A percentile compares a stretch with the other conserved stretches of the same genome.
Evolutionary conservation across 2,113 vertebrate genomes (phyloP).

Genomic region (Vulpes lagopus): DNA sequence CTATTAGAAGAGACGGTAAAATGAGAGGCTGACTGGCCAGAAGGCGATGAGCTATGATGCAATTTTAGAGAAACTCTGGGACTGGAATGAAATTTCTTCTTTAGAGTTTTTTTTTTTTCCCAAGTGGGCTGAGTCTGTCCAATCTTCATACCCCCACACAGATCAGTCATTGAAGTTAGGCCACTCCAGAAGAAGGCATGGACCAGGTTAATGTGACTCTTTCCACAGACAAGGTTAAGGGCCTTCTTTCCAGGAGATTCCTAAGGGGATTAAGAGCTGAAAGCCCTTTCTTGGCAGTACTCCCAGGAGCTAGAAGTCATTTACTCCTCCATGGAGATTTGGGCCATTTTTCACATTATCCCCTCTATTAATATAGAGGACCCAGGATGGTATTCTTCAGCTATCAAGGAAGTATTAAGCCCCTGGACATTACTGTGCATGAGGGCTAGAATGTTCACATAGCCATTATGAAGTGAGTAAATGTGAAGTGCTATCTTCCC

Average conservation of each 20-base stretch:
- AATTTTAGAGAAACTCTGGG: background rate
- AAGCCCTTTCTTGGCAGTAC: background rate
- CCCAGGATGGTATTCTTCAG: background rate
- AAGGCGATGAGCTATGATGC: background rate
- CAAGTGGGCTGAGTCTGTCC: background rate
- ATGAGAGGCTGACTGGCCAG: background rate
- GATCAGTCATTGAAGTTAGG: background rate
- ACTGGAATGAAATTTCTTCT: background rate
- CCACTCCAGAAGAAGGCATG: background rate
- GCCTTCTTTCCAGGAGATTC: too few relatives aligned
- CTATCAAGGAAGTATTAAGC: background rate
- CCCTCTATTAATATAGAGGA: background rate
- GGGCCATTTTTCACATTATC: background rate
- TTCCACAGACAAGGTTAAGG: background rate
- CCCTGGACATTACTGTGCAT: background rate
- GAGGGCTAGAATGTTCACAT: background rate
- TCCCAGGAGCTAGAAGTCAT: background rate
- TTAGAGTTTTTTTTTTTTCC: background rate
- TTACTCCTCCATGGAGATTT: background rate
- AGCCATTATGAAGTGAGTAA: background rate
- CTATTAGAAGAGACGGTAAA: background rate
- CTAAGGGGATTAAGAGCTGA: background rate
- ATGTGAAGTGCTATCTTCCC: background rate
- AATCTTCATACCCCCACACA: background rate
- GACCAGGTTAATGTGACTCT: background rate